These are phyloP conservation scores for Rhopalosiphum maidis DNA, from an alignment of 1,140 invertebrate species.

Conservation along the genomic window DNA sequence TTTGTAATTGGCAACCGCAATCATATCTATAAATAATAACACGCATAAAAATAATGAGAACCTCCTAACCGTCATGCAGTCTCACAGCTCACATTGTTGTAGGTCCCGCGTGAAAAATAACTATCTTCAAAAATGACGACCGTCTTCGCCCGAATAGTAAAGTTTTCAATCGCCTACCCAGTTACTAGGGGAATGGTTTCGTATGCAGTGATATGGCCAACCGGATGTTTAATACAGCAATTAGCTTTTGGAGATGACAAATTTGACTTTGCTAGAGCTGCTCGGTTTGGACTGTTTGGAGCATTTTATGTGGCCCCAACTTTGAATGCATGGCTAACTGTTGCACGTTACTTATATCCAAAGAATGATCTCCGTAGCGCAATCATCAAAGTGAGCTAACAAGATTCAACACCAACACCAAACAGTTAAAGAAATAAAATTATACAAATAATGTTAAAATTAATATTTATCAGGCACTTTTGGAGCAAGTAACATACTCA, in stretches of 20 bases:
- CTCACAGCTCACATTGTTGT: too few species aligned
- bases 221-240: constrained; percentile 71
- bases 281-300: constrained; percentile 73
- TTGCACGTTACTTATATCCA: constrained; percentile 72
- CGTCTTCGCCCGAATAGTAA: constrained; percentile 62
- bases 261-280: constrained; percentile 54
- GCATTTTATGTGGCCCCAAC: constrained; percentile 75
- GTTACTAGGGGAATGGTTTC: constrained; percentile 74
- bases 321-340: constrained; percentile 73
- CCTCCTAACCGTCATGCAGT: too few species aligned
- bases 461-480: constrained; percentile 68
- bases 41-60: constrained; percentile 3
- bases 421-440: not conserved
- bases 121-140: not conserved
- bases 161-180: constrained; percentile 65
- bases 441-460: not conserved
- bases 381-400: constrained; percentile 69
- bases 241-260: constrained; percentile 57
- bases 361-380: constrained; percentile 70
- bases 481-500: constrained; percentile 83
- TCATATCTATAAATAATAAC: constrained; percentile 4
- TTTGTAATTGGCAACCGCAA: constrained; percentile 27
- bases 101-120: not conserved
- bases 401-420: not conserved
- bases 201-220: constrained; percentile 76